Evolutionary conservation across 1,140 invertebrate species (phyloP).

Genomic region (Heliconius himera): DNA sequence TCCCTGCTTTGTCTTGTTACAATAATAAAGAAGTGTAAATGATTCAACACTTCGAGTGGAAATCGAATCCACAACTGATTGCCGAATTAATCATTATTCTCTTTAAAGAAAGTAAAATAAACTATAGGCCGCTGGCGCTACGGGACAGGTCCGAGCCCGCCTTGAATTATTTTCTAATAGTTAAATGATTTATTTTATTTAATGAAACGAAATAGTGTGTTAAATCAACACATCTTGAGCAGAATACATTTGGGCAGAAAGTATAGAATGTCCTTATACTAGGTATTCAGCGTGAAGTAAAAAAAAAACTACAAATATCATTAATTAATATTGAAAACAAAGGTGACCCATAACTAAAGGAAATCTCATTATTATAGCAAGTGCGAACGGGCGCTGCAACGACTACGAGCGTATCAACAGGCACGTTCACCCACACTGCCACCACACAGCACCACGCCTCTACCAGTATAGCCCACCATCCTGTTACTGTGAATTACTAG

Average conservation of each 20-base stretch:
- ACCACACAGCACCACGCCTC: conserved; percentile 56
- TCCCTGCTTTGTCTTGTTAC: neutral
- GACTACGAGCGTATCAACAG: conserved; percentile 43
- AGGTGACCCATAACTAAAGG: neutral
- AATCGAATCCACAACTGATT: neutral
- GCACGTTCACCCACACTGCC: conserved; percentile 51
- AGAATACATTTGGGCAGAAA: too few relatives aligned
- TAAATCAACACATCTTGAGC: too few relatives aligned
- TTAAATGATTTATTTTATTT: too few relatives aligned
- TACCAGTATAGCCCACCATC: conserved; percentile 59
- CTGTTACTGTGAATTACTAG: conserved; percentile 76
- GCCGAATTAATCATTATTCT: too few relatives aligned
- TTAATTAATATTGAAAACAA: neutral
- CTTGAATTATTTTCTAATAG: too few relatives aligned
- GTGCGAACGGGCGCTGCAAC: conserved; percentile 47
- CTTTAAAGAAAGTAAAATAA: too few relatives aligned
- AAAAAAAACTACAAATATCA: neutral
- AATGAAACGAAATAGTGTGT: too few relatives aligned
- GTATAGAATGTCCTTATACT: too few relatives aligned
- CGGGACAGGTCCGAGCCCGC: too few relatives aligned
- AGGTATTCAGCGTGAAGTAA: too few relatives aligned
- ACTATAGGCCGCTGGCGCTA: too few relatives aligned
- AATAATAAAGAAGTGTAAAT: neutral
- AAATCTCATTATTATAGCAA: conserved; percentile 37
- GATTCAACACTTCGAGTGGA: neutral